phyloP scores from a whole-genome alignment of 2,888 invertebrate species.

The Marasmarcha lunaedactyla region DNA sequence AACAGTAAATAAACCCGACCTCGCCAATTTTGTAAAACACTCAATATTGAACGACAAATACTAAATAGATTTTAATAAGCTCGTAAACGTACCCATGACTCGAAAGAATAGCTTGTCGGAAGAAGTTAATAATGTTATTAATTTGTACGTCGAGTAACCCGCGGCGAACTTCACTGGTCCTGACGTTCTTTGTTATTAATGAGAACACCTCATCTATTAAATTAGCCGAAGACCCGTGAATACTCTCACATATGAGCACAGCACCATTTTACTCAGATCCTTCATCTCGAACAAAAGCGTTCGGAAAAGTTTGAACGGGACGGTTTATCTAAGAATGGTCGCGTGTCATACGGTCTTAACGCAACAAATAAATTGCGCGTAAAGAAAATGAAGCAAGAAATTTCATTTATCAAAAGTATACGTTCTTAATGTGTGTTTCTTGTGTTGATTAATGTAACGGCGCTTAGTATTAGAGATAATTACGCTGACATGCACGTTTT shows the following conservation, averaged over 20 bases:
- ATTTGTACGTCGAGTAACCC: conserved; percentile 52
- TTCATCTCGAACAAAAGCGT: conserved; percentile 9
- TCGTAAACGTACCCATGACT: not conserved
- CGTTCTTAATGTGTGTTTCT: conserved; percentile 26
- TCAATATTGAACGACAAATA: not conserved
- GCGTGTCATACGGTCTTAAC: conserved; percentile 41
- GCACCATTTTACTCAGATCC: conserved; percentile 34
- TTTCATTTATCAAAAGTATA: conserved; percentile 54
- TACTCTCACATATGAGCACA: conserved; percentile 40
- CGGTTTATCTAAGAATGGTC: conserved; percentile 29
- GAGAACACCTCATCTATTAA: conserved; percentile 69
- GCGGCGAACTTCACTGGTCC: conserved; percentile 46
- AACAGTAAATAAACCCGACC: no score
- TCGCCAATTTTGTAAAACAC: no score
- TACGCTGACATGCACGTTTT: conserved; percentile 7
- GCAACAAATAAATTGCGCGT: conserved; percentile 62
- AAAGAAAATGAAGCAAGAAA: conserved; percentile 59
- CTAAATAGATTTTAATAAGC: no score
- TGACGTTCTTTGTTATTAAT: conserved; percentile 69
- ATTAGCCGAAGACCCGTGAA: conserved; percentile 59
- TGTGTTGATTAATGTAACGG: conserved; percentile 30
- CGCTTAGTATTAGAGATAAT: conserved; percentile 16
- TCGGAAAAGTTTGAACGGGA: conserved; percentile 9
- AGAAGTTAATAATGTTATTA: conserved; percentile 66
- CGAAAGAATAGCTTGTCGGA: conserved; percentile 62